Base-by-base conservation (phyloP, 2,797 vertebrate genomes). In the Danio choprae region DNA sequence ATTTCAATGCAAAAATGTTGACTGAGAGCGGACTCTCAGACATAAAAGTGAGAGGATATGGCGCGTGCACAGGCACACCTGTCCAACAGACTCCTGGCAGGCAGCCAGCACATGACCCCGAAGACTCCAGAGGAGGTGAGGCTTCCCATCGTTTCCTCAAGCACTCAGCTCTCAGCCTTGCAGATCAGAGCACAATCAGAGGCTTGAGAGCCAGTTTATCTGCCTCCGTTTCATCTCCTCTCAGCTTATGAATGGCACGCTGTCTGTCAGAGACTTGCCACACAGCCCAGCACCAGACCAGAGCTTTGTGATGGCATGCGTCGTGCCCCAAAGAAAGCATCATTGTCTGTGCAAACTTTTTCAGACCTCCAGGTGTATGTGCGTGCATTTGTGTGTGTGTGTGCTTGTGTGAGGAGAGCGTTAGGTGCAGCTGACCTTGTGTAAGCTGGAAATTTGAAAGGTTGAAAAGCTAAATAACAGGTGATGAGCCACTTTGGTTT, bases 361-460 rank as follows among this genome's bases (percentile, higher is more conserved):
- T 64, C 70, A 71, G 63, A 86, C 69, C 83, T 79, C 84, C 88
- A 88, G 87, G 87, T 88, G 86, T 84, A 58, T 73, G 71, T 74
- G 81, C 82, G 59, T 1, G 7, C 1, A 44, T 53, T 65, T 51
- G 74, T 62, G 69, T 69, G 55, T 76, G 75, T 74, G 81, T 83
- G 60, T 1, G 7, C 2, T 55, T 9, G 12, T 44, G 40, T 53
- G 18, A 56, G 40, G 16, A 62, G 63, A 68, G 36, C 62, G 67
- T 74, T 65, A 55, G 63, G 51, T 46, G 67, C 50, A 76, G 69
- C 69, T 79, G 72, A 58, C 71, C 72, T 85, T 77, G 56, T 72
- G 77, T 80, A 43, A 82, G 73, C 44, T 70, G 80, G 55, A 73
- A 76, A 79, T 81, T 63, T 80, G 74, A 75, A 81, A 69, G 70